A percentile compares a stretch with the other conserved stretches of the same genome.
Evolutionary conservation across 2,888 invertebrate genomes (phyloP).

Genomic region (Dryobota labecula): DNA sequence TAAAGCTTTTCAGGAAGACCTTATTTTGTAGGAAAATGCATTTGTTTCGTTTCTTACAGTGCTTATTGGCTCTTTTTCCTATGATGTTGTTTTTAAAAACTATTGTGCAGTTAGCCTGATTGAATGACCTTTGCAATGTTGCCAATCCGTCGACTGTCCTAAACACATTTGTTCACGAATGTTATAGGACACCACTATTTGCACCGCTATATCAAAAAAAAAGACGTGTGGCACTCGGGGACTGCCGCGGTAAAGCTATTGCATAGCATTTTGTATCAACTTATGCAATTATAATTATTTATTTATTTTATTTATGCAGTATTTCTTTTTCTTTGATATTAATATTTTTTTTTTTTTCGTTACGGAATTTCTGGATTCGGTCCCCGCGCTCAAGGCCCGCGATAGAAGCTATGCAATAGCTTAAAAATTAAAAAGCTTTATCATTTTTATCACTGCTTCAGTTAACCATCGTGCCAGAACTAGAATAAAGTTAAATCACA

Average conservation of each 20-base stretch:
- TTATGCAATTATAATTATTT: no score
- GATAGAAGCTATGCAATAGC: no score
- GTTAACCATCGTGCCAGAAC: neutral
- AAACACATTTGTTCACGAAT: neutral
- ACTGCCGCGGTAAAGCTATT: no score
- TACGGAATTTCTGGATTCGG: no score
- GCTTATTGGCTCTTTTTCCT: neutral
- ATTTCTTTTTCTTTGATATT: no score
- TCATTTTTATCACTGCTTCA: neutral
- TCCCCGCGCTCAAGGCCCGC: no score
- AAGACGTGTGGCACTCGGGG: no score
- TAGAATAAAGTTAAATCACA: neutral
- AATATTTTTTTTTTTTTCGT: no score
- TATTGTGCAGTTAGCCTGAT: neutral
- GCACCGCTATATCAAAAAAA: neutral
- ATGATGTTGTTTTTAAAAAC: neutral
- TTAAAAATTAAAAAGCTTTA: no score
- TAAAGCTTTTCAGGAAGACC: neutral
- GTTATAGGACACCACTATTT: neutral
- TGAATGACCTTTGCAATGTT: neutral
- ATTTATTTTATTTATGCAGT: no score
- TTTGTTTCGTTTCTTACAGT: neutral
- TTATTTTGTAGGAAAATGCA: neutral
- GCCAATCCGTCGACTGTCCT: neutral
- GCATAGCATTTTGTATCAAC: no score